A percentile compares a stretch with the other conserved stretches of the same genome.
phyloP scores from a whole-genome alignment of 2,888 invertebrate genomes.

The Amiota communis region DNA sequence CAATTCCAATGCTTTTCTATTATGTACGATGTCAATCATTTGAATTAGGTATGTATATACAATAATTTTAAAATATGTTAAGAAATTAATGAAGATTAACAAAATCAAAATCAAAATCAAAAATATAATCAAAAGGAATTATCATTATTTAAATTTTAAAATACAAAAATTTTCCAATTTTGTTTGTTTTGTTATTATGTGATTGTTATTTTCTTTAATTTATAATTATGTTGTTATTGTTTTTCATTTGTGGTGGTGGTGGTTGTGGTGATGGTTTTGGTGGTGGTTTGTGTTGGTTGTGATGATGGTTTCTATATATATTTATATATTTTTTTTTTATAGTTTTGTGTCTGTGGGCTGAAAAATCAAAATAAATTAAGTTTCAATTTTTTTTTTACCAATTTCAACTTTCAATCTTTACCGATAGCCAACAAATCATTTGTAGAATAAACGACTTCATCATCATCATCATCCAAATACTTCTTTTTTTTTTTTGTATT shows the following conservation, averaged over 20 bases:
- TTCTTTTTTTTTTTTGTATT: neutral
- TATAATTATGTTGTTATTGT: neutral
- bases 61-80: no score
- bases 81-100: neutral
- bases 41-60: no score
- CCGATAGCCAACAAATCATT: slow-evolving; percentile 12
- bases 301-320: neutral
- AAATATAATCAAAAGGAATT: neutral
- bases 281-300: neutral
- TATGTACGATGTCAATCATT: no score
- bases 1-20: no score
- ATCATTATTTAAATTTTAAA: neutral
- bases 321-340: neutral
- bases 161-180: no score
- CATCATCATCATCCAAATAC: slow-evolving; percentile 16
- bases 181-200: slow-evolving; percentile 32
- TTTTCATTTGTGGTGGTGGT: neutral
- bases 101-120: slow-evolving; percentile 41
- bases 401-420: slow-evolving; percentile 20
- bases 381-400: slow-evolving; percentile 19
- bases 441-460: neutral
- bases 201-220: slow-evolving; percentile 17
- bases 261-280: no score
- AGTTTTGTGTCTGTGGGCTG: slow-evolving; percentile 4
- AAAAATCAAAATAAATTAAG: slow-evolving; percentile 22